phyloP scores from a whole-genome alignment of 1,140 invertebrate species.

The Galleria mellonella region DNA sequence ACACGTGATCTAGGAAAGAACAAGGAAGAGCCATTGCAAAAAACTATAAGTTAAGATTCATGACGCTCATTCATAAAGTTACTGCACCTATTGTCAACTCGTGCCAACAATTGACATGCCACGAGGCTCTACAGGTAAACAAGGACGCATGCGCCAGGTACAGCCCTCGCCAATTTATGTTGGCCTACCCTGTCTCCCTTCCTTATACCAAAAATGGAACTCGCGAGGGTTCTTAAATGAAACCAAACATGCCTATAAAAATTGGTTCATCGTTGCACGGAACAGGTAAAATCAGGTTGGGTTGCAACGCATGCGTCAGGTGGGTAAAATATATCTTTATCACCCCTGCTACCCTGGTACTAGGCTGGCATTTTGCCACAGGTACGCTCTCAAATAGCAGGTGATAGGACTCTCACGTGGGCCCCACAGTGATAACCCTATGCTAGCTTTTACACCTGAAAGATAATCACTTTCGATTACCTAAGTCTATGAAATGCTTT shows the following conservation, averaged over 20 bases:
- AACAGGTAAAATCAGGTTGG: conserved; percentile 54
- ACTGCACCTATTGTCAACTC: neutral
- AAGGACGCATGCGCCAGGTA: conserved; percentile 35
- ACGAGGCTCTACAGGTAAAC: conserved; percentile 16
- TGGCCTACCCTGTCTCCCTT: conserved; percentile 18
- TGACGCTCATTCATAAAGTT: too few relatives aligned
- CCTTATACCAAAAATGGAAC: neutral
- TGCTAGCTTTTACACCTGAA: conserved; percentile 9
- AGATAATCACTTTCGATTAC: too few relatives aligned
- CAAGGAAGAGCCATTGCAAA: too few relatives aligned
- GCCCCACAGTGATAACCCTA: conserved; percentile 35
- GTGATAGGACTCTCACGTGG: conserved; percentile 45
- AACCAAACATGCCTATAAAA: conserved; percentile 13
- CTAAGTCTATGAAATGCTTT: too few relatives aligned
- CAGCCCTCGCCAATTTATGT: conserved; percentile 15
- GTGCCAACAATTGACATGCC: conserved; percentile 15
- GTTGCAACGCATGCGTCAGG: conserved; percentile 45
- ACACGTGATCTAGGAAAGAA: too few relatives aligned
- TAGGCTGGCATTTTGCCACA: conserved; percentile 73
- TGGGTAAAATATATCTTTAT: conserved; percentile 20
- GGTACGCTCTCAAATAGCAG: conserved; percentile 64
- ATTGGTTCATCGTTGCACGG: conserved; percentile 21
- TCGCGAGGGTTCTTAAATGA: neutral
- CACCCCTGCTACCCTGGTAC: conserved; percentile 53
- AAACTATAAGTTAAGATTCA: too few relatives aligned